phyloP scores from a whole-genome alignment of 1,140 invertebrate genomes.

The Megalonaias nervosa region DNA sequence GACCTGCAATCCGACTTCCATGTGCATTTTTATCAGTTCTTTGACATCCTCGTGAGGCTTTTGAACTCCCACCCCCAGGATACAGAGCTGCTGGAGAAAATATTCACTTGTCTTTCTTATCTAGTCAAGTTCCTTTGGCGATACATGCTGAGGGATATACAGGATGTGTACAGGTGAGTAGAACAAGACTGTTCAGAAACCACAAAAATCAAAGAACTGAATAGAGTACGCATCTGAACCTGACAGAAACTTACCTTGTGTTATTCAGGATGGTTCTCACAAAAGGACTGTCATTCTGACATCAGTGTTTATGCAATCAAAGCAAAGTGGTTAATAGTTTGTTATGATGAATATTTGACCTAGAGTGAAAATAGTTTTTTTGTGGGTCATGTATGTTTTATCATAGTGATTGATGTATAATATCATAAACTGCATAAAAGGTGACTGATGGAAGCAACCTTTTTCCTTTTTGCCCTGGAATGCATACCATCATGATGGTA shows the following conservation, averaged over 20 bases:
- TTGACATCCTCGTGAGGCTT: conserved; percentile 80
- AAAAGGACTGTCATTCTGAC: neutral
- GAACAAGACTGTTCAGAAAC: neutral
- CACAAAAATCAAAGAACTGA: neutral
- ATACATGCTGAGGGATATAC: conserved; percentile 84
- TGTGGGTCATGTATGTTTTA: too few relatives aligned
- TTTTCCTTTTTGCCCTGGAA: too few relatives aligned
- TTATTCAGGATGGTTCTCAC: neutral
- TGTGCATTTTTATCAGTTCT: conserved; percentile 80
- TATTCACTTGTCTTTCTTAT: conserved; percentile 87
- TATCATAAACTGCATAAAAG: too few relatives aligned
- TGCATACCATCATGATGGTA: too few relatives aligned
- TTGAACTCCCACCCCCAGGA: conserved; percentile 81
- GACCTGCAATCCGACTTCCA: conserved; percentile 92
- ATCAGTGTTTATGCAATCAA: too few relatives aligned
- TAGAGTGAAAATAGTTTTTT: too few relatives aligned
- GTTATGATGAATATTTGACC: too few relatives aligned
- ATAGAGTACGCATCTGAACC: too few relatives aligned
- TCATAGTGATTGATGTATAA: too few relatives aligned
- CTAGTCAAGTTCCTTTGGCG: conserved; percentile 91
- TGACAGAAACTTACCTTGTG: neutral
- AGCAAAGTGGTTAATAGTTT: too few relatives aligned
- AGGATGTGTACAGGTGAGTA: conserved; percentile 77
- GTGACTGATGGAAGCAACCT: too few relatives aligned
- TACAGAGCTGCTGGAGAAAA: conserved; percentile 86